These are phyloP conservation scores for Acromyrmex echinatior DNA, from an alignment of 1,140 invertebrate genomes.

Conservation along the genomic window DNA sequence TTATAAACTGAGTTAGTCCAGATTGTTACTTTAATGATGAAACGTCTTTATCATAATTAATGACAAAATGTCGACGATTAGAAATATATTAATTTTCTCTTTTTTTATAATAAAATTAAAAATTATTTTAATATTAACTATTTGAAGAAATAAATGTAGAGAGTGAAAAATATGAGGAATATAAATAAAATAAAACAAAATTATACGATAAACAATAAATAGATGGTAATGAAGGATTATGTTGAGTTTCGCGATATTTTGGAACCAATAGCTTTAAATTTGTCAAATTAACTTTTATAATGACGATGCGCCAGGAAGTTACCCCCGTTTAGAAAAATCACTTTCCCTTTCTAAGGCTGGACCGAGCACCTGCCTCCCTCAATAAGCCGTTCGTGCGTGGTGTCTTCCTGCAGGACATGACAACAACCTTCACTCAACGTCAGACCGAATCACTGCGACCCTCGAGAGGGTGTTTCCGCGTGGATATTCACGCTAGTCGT, in stretches of 20 bases:
- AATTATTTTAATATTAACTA: neutral
- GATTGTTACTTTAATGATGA: neutral
- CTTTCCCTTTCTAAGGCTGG: constrained; percentile 32
- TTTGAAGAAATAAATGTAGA: neutral
- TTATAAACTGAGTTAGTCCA: neutral
- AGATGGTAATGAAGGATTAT: neutral
- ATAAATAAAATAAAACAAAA: neutral
- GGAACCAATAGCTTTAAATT: neutral
- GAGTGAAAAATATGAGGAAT: neutral
- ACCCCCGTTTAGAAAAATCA: constrained; percentile 12
- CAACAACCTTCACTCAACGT: constrained; percentile 30
- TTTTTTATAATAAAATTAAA: neutral
- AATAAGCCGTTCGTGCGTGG: constrained; percentile 10
- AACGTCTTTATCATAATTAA: neutral
- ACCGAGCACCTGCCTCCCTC: constrained; percentile 23
- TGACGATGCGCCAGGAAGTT: neutral
- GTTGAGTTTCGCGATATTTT: neutral
- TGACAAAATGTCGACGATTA: neutral
- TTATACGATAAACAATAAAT: neutral
- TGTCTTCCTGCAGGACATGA: constrained; percentile 11
- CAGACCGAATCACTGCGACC: neutral
- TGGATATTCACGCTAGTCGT: constrained; percentile 5
- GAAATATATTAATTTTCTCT: neutral
- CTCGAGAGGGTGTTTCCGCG: neutral
- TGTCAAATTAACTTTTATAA: neutral